Base-by-base conservation (phyloP, 2,797 vertebrate species). In the Cuniculus paca region DNA sequence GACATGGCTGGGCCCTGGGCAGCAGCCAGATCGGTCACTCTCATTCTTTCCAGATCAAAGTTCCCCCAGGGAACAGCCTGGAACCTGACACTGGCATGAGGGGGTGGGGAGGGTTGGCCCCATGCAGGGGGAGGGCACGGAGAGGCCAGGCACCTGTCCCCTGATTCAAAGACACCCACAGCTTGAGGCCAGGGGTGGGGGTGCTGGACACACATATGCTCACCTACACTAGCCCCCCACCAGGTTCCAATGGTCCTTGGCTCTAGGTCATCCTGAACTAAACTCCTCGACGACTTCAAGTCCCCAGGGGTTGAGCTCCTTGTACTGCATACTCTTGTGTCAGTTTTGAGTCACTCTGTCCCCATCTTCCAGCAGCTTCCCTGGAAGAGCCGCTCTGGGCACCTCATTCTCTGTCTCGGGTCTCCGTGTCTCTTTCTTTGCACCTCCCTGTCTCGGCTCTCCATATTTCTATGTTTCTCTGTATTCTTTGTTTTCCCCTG, bases 41-140 rank as follows among this genome's bases (percentile, higher is more conserved):
- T 97, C 97, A 97, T 97, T 97, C 97, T 97, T 97, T 97, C 96
- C 97, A 97, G 97, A 97, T 97, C 97, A 98, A 96, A 97, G 97
- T 96, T 97, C 94, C 95, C 91, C 94, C 91, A 85, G 95, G 96
- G 97, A 97, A 83, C 94, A 90, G 88, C 92, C 88, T 3, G 86
- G 96, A 98, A 97, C 90, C 92, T 78, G 97, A 98, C 84, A 95
- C 97, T 72, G 91, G 90, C 68, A 16, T 5, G 22, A 42, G 42
- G 56, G 48, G 39, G 39, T 13, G 52, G 42, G 22, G 58, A 61
- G 56, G 65, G 91, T 16, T 95, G 88, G 96, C 88, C 95, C 65
- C 6, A 0, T 36, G 84, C 83, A 78, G 87, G 70, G 81, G 56
- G 60, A 94, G 90, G 90, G 50, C 54, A 63, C 4, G 0, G 24